Evolutionary conservation across 2,797 vertebrate species (phyloP), one percentile per base, ranked within the genome.

Genomic region (Malurus leucopterus): DNA sequence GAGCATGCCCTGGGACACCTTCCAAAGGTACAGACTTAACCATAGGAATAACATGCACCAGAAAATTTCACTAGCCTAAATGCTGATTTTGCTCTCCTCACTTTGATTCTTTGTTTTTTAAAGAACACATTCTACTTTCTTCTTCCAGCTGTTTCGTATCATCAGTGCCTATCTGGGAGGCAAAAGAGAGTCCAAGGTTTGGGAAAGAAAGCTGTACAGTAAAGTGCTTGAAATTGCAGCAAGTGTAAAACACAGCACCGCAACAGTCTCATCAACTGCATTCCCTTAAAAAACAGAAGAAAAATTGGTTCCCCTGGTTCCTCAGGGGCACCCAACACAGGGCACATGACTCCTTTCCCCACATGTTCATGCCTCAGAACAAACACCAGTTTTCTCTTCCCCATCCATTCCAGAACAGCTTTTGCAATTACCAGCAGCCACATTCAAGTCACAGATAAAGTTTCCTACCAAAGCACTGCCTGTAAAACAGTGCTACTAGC

Each of bases 1-100:
- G 50, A 51, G 43, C 3, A 2, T 11, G 1, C 59, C 69, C 84
- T 65, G 61, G 91, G 91, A 88, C 78, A 85, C 20, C 72, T 88
- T 94, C 88, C 91, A 88, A 80, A 91, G 1, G 2, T 51, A 63
- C n/a, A 76, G 30, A 74, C 84, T 30, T 80, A 82, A 84, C 76
- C 81, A 67, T 16, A 86, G 69, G 59, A 84, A 65, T 78, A 88
- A 65, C 36, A 34, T 4, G 40, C 15, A 79, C 34, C 9, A 88
- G 49, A 88, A 93, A 68, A 65, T 34, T 80, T 82, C 69, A 58
- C 88, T 41, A 87, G 81, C 61, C 91, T 62, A 58, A 68, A 86
- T 88, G 41, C 26, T 82, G 53, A 24, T 50, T 73, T 81, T 72
- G 21, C 50, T 79, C 57, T 61, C 65, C 53, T 67, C 38, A 30